Evolutionary conservation across 2,888 invertebrate genomes (phyloP).

Genomic region (Agonopterix subpropinquella): DNA sequence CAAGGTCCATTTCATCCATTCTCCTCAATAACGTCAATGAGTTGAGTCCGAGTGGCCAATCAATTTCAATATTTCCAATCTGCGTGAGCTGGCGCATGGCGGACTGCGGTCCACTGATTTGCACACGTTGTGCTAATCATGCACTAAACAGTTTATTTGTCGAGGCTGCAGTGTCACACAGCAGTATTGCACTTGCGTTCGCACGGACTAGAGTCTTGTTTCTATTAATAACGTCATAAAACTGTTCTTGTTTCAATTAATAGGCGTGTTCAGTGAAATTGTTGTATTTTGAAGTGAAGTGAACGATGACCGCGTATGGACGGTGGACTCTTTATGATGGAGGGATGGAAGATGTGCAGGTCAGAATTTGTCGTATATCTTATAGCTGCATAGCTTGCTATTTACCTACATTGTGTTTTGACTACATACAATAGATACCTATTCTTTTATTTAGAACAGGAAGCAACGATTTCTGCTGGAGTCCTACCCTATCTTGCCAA

Average conservation of each 20-base stretch:
- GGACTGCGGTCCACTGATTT: slow-evolving; percentile 43
- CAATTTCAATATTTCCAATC: slow-evolving; percentile 52
- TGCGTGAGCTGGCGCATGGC: slow-evolving; percentile 14
- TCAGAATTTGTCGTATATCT: slow-evolving; percentile 18
- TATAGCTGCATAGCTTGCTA: background rate
- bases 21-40: slow-evolving; percentile 56
- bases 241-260: background rate
- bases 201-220: slow-evolving; percentile 22
- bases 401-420: too few species aligned
- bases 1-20: slow-evolving; percentile 60
- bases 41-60: slow-evolving; percentile 47
- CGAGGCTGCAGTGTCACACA: slow-evolving; percentile 45
- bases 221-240: slow-evolving; percentile 1
- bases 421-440: too few species aligned
- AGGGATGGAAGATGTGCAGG: slow-evolving; percentile 54
- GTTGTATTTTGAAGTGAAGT: background rate
- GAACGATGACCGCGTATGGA: slow-evolving; percentile 47
- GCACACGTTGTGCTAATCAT: slow-evolving; percentile 70
- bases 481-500: too few species aligned
- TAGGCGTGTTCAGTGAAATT: too few species aligned
- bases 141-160: slow-evolving; percentile 63
- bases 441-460: too few species aligned
- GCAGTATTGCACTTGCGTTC: slow-evolving; percentile 40
- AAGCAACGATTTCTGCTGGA: too few species aligned
- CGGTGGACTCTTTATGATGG: slow-evolving; percentile 61